Evolutionary conservation across 2,797 vertebrate species (phyloP), one percentile per base, ranked within the genome.

Genomic region (Myotis planiceps): DNA sequence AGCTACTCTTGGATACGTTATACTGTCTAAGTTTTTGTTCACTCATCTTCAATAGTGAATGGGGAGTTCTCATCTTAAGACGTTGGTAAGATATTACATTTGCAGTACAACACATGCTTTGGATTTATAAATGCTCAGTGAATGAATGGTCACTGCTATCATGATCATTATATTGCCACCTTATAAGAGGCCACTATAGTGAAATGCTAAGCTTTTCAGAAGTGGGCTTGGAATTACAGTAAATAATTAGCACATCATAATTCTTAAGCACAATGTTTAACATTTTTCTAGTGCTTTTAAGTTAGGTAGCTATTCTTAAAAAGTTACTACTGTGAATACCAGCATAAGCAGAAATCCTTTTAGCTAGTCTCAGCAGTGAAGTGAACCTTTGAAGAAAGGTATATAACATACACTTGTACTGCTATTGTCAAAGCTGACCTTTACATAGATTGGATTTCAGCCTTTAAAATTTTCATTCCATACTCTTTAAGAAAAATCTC

Each of bases 201-300:
- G 39, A 95, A 90, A 53, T 72, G 37, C 1, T 42, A 37, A 76
- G 55, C 18, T 93, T 80, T 90, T 90, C 87, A 65, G 82, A 94
- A 87, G 16, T 95, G 55, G 29, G 9, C 71, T 79, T 90, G 49
- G 55, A 63, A 71, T 90, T 90, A 55, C 2, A 84, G 29, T 51
- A 23, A 53, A 19, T 87, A 83, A 75, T 89, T 49, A 25, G 69
- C 74, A 42, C 58, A 90, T 83, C n/a, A 9, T 29, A 4, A 34
- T 85, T 80, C 34, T 83, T 69, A 88, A 89, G 60, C 74, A 74
- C 34, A 76, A 49, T 76, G 32, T 53, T 80, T 93, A 91, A 63
- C 25, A 25, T 63, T 79, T n/a, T 91, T 34, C 75, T 81, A 32
- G 19, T 88, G 19, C 18, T 95, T 88, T 92, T 75, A 75, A 95